Conservation (phyloP, 2,888 invertebrate species). For the Limnephilus lunatus region DNA sequence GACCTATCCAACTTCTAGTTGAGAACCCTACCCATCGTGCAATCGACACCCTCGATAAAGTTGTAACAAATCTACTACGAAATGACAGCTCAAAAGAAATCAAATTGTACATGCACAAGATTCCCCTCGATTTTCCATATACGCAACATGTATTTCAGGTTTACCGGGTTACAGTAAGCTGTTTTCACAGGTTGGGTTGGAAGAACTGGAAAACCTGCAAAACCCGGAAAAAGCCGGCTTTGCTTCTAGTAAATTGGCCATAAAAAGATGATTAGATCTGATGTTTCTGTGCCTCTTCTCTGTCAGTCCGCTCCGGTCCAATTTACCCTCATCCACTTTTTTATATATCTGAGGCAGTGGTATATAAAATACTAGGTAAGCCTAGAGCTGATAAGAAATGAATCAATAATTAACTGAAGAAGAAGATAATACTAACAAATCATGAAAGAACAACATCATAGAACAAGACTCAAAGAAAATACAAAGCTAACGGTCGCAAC, state of each 20-base stretch:
- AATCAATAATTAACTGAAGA: no score
- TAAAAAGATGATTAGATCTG: constrained; percentile 53
- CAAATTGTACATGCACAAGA: neutral
- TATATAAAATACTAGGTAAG: neutral
- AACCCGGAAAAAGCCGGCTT: constrained; percentile 32
- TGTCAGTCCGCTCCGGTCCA: constrained; percentile 44
- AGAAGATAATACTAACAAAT: no score
- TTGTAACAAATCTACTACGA: neutral
- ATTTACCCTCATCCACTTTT: constrained; percentile 48
- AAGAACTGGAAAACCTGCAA: neutral
- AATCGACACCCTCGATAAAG: neutral
- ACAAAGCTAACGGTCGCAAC: no score
- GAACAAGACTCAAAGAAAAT: no score
- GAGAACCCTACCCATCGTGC: no score
- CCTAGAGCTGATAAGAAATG: neutral
- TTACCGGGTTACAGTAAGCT: constrained; percentile 23
- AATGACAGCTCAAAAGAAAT: neutral
- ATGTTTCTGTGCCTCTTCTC: constrained; percentile 16
- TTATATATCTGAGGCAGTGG: neutral
- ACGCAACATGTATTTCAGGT: neutral
- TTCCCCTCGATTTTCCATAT: neutral
- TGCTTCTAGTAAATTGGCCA: constrained; percentile 46
- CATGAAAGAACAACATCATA: no score
- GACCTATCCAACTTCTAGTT: no score
- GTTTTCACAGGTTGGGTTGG: constrained; percentile 22